Evolutionary conservation across 2,113 vertebrate genomes (phyloP).

Genomic region (Callionymus lyra): DNA sequence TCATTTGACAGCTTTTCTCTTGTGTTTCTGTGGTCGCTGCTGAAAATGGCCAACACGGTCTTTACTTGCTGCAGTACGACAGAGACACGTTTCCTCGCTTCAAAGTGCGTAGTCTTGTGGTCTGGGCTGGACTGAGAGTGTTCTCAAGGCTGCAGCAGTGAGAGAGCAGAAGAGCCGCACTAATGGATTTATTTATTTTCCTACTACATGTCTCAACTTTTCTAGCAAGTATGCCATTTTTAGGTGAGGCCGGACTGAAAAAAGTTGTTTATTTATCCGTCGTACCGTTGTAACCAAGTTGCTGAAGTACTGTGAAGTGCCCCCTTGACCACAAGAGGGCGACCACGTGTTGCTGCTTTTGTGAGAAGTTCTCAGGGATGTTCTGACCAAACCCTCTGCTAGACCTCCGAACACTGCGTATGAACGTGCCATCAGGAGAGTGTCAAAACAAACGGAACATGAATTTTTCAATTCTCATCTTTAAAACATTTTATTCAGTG

Average conservation of each 20-base stretch:
- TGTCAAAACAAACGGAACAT: slow-evolving; percentile 19
- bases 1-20: slow-evolving; percentile 29
- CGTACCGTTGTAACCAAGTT: slow-evolving; percentile 2
- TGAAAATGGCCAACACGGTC: slow-evolving; percentile 24
- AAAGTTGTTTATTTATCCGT: not conserved
- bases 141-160: slow-evolving; percentile 22
- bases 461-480: slow-evolving; percentile 1
- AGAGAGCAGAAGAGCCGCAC: slow-evolving; percentile 32
- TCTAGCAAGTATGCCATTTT: slow-evolving; percentile 32
- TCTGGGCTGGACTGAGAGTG: slow-evolving; percentile 8
- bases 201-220: slow-evolving; percentile 49
- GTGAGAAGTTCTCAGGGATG: slow-evolving; percentile 62
- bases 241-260: slow-evolving; percentile 18
- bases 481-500: slow-evolving; percentile 13
- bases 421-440: slow-evolving; percentile 37
- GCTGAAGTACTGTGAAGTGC: slow-evolving; percentile 34
- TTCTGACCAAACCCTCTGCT: slow-evolving; percentile 24
- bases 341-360: slow-evolving; percentile 28
- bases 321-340: slow-evolving; percentile 43
- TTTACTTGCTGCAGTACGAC: slow-evolving; percentile 26
- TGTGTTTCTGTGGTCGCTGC: slow-evolving; percentile 38
- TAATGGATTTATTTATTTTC: slow-evolving; percentile 62
- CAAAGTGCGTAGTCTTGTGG: slow-evolving; percentile 13
- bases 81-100: slow-evolving; percentile 31
- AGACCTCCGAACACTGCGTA: not conserved